phyloP scores from a whole-genome alignment of 1,140 invertebrate species.

The Lerema accius region DNA sequence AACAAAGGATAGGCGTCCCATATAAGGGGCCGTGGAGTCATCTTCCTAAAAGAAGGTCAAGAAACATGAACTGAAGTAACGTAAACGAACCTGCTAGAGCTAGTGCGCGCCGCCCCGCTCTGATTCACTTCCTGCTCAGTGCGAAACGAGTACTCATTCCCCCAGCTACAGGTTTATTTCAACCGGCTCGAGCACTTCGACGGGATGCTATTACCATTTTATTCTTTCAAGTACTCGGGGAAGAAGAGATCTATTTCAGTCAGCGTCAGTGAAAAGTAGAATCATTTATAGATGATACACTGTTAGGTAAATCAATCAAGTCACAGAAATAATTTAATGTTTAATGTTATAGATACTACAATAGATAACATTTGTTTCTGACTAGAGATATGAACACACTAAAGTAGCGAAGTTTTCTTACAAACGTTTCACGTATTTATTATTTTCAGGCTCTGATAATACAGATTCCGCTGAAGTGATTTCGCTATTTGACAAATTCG shows the following conservation, averaged over 20 bases:
- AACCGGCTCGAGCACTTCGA: not conserved
- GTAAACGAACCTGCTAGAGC: conserved; percentile 37
- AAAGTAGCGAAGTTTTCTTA: not conserved
- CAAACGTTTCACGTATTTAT: conserved; percentile 11
- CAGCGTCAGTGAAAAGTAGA: too few species aligned
- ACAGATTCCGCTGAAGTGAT: conserved; percentile 5
- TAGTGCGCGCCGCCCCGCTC: conserved; percentile 19
- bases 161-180: not conserved
- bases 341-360: not conserved
- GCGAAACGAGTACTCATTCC: not conserved
- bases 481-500: not conserved
- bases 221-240: not conserved
- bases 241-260: too few species aligned
- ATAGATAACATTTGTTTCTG: not conserved
- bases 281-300: too few species aligned
- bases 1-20: conserved; percentile 49
- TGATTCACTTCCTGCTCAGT: conserved; percentile 41
- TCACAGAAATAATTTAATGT: too few species aligned
- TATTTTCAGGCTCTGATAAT: not conserved
- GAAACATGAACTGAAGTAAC: conserved; percentile 51
- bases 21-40: conserved; percentile 46
- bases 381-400: not conserved
- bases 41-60: conserved; percentile 62
- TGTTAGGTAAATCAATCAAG: too few species aligned
- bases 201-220: not conserved